Percentiles rank a stretch among this genome's conserved stretches.
These are phyloP conservation scores for Zhengitettix transpicula DNA, from an alignment of 2,888 invertebrate species.

Conservation along the genomic window DNA sequence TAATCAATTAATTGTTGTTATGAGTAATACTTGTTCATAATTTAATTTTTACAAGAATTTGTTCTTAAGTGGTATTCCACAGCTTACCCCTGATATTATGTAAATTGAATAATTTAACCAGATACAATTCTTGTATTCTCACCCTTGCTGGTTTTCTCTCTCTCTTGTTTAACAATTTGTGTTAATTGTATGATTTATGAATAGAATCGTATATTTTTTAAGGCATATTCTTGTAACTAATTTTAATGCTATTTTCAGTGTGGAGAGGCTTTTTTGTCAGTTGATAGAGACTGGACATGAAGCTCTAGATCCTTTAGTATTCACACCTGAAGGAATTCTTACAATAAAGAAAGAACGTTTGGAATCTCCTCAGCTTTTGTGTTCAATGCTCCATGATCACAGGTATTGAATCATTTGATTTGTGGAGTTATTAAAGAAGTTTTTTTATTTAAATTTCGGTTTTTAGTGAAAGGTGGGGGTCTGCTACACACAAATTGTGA, in stretches of 20 bases:
- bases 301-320: conserved; percentile 70
- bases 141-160: too few species aligned
- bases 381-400: conserved; percentile 72
- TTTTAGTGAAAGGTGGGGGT: too few species aligned
- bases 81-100: too few species aligned
- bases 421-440: too few species aligned
- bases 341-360: conserved; percentile 67
- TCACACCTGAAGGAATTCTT: conserved; percentile 58
- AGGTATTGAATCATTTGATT: conserved; percentile 35
- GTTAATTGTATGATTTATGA: neutral
- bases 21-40: too few species aligned
- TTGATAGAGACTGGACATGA: conserved; percentile 69
- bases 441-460: too few species aligned
- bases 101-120: too few species aligned
- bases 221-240: neutral
- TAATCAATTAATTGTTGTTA: too few species aligned
- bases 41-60: too few species aligned
- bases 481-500: too few species aligned
- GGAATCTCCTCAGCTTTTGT: conserved; percentile 61
- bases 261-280: conserved; percentile 76
- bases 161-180: neutral
- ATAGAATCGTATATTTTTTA: conserved; percentile 3
- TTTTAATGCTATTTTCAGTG: conserved; percentile 38
- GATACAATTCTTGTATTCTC: too few species aligned
- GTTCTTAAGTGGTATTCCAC: too few species aligned